phyloP scores from a whole-genome alignment of 2,888 invertebrate species.

The Pherbina coryleti region DNA sequence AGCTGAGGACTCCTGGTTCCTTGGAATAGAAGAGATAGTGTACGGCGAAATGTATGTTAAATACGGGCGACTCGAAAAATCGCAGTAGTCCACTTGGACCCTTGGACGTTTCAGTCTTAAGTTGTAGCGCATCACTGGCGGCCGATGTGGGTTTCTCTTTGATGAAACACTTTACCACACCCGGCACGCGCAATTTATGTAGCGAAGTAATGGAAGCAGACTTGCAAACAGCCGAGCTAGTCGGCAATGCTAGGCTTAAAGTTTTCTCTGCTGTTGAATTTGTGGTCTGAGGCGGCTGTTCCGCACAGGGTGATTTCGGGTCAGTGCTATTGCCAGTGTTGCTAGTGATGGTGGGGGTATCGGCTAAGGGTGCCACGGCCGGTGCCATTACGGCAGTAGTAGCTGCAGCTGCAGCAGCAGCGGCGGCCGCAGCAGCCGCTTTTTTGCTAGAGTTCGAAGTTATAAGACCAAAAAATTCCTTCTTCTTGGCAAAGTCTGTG shows the following conservation, averaged over 20 bases:
- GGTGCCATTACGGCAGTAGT: slow-evolving; percentile 47
- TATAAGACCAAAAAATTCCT: slow-evolving; percentile 68
- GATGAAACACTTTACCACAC: slow-evolving; percentile 68
- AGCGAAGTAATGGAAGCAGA: slow-evolving; percentile 66
- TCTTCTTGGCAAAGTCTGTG: slow-evolving; percentile 67
- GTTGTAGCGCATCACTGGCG: slow-evolving; percentile 46
- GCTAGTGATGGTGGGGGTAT: slow-evolving; percentile 46
- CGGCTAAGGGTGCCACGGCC: slow-evolving; percentile 49
- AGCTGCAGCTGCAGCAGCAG: slow-evolving; percentile 49
- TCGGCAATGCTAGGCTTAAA: slow-evolving; percentile 58
- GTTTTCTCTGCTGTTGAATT: slow-evolving; percentile 49
- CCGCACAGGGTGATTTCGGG: slow-evolving; percentile 33
- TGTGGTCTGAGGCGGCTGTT: background rate
- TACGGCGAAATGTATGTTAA: slow-evolving; percentile 98
- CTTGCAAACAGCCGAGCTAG: slow-evolving; percentile 50
- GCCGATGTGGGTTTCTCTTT: slow-evolving; percentile 56
- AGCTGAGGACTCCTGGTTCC: slow-evolving; percentile 97
- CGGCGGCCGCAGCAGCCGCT: slow-evolving; percentile 61
- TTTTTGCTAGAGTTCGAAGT: slow-evolving; percentile 67
- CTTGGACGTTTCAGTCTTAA: slow-evolving; percentile 61
- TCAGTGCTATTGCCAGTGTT: slow-evolving; percentile 28
- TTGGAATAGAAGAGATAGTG: slow-evolving; percentile 98
- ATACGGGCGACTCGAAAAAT: slow-evolving; percentile 96
- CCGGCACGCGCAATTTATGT: slow-evolving; percentile 66
- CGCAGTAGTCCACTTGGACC: slow-evolving; percentile 71